Base-by-base conservation (phyloP, 2,888 invertebrate species). In the Heliconius hortense region DNA sequence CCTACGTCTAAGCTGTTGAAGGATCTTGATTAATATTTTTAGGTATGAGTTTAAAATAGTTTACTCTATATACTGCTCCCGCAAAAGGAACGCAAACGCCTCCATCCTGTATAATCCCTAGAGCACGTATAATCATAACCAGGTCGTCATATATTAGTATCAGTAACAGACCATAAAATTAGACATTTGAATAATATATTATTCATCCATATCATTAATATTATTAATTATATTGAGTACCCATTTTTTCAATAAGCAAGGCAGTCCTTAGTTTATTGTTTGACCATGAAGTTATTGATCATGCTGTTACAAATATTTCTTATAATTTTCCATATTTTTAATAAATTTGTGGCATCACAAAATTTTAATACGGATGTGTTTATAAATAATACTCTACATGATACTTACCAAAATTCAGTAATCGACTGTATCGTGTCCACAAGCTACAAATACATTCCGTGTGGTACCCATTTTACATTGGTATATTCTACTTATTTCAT, bases 381-480 rank as follows among this genome's bases (percentile, higher is more conserved):
- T 48, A n/a, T 43, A 24, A 74, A 53, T 62, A 48, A n/a, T 26
- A 18, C 21, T 11, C 31, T 11, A 21, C 31, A 24, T 56, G 39
- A 62, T 62, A 18, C 15, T 31, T 39, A 66, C 43, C 7, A 28
- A 66, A 70, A 71, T 18, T 43, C 71, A 63, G 39, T 68, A 28
- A 56, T 28, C 7, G 64, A 69, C 3, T 78, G 76, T 24, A 70
- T 73, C 59, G 39, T 48, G n/a, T 43, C 56, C 18, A 68, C 72
- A 48, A 72, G 56, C 21, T 64, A 69, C 4, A 78, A 70, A 56
- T 39, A 39, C 66, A 43, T 76, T 35, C 72, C 35, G 5, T 79
- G 79, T 67, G 74, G 70, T 21, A 62, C 62, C 15, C 56, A 43
- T 4, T 56, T 77, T n/a, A 73, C 72, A 21, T 3, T 79, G 35